A percentile compares a stretch with the other conserved stretches of the same genome.
phyloP scores from a whole-genome alignment of 2,113 vertebrate species.

The Empidonax alnorum region DNA sequence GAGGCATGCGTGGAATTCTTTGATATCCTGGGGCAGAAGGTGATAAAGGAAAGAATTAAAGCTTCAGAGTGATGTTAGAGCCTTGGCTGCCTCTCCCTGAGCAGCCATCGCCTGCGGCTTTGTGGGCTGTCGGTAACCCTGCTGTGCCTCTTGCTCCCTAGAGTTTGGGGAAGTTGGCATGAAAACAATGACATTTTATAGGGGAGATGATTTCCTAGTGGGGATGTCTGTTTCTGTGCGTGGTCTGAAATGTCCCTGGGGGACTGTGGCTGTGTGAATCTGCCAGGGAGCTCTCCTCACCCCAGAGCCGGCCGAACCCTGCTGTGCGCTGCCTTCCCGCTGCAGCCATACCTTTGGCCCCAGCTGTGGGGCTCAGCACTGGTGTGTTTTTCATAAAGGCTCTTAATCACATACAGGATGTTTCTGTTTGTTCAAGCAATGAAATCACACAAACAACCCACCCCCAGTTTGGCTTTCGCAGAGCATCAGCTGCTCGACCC shows the following conservation, averaged over 20 bases:
- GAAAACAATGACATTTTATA: neutral
- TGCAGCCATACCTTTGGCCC: neutral
- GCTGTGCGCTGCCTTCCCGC: neutral
- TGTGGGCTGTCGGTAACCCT: neutral
- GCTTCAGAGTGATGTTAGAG: neutral
- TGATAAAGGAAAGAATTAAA: constrained; percentile 22
- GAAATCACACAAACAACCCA: constrained; percentile 72
- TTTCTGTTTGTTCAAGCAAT: constrained; percentile 73
- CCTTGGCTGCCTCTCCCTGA: neutral
- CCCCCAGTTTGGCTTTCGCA: constrained; percentile 54
- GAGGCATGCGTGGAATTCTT: neutral
- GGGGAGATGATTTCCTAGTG: neutral
- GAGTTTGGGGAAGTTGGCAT: neutral
- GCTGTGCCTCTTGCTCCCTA: neutral
- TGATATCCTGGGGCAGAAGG: constrained; percentile 5
- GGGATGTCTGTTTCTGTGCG: neutral
- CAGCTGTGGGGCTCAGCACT: constrained; percentile 8
- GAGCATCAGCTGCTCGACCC: constrained; percentile 59
- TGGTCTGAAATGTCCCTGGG: neutral
- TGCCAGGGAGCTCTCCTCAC: neutral
- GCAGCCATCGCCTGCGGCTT: neutral
- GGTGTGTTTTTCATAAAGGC: constrained; percentile 62
- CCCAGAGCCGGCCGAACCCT: rapidly evolving
- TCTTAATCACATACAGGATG: constrained; percentile 69
- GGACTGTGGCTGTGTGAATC: neutral